These are phyloP conservation scores for Epistrophe eligans DNA, from an alignment of 2,888 invertebrate species.

Conservation along the genomic window DNA sequence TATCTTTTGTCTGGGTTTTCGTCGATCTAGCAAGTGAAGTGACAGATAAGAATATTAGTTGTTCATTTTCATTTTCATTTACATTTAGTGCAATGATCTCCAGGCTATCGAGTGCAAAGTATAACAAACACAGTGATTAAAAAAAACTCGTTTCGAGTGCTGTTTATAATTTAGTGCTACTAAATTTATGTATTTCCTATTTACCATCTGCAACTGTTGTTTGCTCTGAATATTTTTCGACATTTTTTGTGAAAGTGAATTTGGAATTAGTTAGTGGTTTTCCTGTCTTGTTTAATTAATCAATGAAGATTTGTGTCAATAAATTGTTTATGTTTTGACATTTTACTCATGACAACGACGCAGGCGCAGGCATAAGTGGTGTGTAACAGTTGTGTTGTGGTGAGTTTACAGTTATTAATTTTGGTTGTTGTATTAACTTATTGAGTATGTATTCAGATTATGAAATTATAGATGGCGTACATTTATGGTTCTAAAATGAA, in stretches of 20 bases:
- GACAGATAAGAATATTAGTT: not conserved
- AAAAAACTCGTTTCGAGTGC: conserved; percentile 27
- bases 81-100: conserved; percentile 23
- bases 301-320: conserved; percentile 51
- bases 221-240: conserved; percentile 53
- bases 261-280: not conserved
- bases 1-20: not conserved
- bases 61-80: conserved; percentile 1
- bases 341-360: conserved; percentile 66
- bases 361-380: conserved; percentile 25
- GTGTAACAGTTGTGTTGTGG: conserved; percentile 38
- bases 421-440: conserved; percentile 12
- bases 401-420: conserved; percentile 35
- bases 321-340: conserved; percentile 72
- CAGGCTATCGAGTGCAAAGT: conserved; percentile 25
- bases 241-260: conserved; percentile 32
- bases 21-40: no score
- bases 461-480: not conserved
- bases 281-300: conserved; percentile 46
- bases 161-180: conserved; percentile 27
- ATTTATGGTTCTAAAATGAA: no score
- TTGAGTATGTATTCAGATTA: not conserved
- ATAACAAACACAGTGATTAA: conserved; percentile 14
- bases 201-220: conserved; percentile 61
- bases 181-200: conserved; percentile 26